A percentile compares a stretch with the other conserved stretches of the same genome.
Conservation (phyloP, 2,113 vertebrate species). For the Eublepharis macularius region DNA sequence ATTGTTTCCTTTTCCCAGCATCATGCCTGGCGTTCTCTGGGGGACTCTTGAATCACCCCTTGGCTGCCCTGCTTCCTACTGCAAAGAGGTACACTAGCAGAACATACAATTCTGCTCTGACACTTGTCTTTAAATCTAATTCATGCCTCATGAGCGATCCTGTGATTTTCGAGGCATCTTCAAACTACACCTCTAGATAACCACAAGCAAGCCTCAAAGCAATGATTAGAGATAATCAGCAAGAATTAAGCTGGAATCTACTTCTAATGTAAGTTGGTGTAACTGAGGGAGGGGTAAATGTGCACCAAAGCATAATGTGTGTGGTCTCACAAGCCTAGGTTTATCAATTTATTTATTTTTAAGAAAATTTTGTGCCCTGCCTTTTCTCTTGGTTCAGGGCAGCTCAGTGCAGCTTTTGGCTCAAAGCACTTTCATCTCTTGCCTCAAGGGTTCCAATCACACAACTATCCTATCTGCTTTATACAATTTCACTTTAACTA, state of each 20-base stretch:
- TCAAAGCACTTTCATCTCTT: no score
- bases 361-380: no score
- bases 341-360: no score
- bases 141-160: neutral
- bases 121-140: neutral
- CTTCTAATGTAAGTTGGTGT: neutral
- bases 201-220: neutral
- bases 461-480: neutral
- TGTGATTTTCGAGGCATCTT: neutral
- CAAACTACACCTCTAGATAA: neutral
- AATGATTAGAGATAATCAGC: neutral
- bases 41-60: neutral
- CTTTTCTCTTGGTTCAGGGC: no score
- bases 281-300: neutral
- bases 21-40: neutral
- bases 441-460: neutral
- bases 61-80: neutral
- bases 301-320: neutral
- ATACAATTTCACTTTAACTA: no score
- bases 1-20: neutral
- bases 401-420: no score
- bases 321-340: no score
- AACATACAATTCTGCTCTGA: neutral
- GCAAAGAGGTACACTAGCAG: neutral
- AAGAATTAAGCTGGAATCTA: neutral